Percentiles rank a stretch among this genome's conserved stretches.
phyloP scores from a whole-genome alignment of 2,888 invertebrate species.

The Junonia oenone region DNA sequence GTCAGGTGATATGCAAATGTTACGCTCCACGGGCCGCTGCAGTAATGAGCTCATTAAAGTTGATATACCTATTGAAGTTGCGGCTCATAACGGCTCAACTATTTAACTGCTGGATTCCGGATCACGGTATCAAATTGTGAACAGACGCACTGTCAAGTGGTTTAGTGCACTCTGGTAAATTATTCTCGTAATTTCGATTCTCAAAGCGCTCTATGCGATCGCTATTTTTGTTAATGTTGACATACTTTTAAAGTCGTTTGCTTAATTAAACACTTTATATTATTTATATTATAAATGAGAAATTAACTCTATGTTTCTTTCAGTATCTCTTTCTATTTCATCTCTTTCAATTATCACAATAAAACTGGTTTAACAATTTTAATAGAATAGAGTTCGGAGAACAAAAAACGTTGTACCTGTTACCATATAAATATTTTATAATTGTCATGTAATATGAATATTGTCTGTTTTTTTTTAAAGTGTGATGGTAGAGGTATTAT shows the following conservation, averaged over 20 bases:
- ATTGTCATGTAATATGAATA: no score
- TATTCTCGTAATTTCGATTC: slow-evolving; percentile 1
- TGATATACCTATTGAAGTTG: slow-evolving; percentile 38
- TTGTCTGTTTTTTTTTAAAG: no score
- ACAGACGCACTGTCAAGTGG: slow-evolving; percentile 11
- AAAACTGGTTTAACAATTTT: no score
- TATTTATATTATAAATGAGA: neutral
- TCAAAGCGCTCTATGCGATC: neutral
- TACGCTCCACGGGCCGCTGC: slow-evolving; percentile 35
- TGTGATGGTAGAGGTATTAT: neutral
- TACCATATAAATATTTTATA: no score
- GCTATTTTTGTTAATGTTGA: neutral
- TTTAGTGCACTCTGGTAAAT: slow-evolving; percentile 17
- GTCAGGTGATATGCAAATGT: slow-evolving; percentile 48
- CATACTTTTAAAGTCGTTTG: neutral
- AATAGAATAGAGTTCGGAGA: no score
- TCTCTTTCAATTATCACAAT: no score
- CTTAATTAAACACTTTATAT: neutral
- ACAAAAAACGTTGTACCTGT: no score
- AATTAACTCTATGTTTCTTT: no score
- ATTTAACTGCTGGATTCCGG: slow-evolving; percentile 30
- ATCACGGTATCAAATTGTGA: slow-evolving; percentile 29
- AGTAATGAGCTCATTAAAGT: slow-evolving; percentile 56
- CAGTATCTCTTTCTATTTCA: no score
- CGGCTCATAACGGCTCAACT: slow-evolving; percentile 35